Evolutionary conservation across 2,113 vertebrate genomes (phyloP).

Genomic region (Pelmatolapia mariae): DNA sequence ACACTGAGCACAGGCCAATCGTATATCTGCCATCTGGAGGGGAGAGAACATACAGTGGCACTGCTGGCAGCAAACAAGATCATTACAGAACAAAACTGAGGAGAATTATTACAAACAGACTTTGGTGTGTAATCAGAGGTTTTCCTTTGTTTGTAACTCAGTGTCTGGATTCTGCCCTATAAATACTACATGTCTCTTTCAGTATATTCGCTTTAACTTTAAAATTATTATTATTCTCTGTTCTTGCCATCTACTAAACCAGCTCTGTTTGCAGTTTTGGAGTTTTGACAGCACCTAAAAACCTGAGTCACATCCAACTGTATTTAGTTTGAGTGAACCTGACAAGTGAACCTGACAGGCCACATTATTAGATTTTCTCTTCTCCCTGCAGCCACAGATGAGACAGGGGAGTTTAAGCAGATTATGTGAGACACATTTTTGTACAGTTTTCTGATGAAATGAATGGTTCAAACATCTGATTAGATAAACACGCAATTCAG

Average conservation of each 20-base stretch:
- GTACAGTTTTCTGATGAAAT: neutral
- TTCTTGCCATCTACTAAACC: neutral
- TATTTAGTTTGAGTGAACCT: neutral
- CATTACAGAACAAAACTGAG: neutral
- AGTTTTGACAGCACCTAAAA: neutral
- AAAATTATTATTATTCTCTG: neutral
- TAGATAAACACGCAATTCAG: neutral
- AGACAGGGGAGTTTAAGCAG: neutral
- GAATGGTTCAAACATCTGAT: neutral
- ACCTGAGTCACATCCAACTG: neutral
- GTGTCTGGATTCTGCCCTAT: neutral
- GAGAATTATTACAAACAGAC: neutral
- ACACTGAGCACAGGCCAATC: neutral
- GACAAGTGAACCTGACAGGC: neutral
- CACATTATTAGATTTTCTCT: neutral
- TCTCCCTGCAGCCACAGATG: neutral
- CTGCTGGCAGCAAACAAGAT: neutral
- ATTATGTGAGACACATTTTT: neutral
- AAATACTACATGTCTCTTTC: neutral
- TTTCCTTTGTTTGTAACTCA: neutral
- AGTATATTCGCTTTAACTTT: neutral
- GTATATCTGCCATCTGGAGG: slow-evolving; percentile 18
- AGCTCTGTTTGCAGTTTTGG: neutral
- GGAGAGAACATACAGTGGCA: neutral
- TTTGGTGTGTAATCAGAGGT: neutral